Conservation (phyloP, 2,113 vertebrate genomes). For the Thunnus maccoyii region DNA sequence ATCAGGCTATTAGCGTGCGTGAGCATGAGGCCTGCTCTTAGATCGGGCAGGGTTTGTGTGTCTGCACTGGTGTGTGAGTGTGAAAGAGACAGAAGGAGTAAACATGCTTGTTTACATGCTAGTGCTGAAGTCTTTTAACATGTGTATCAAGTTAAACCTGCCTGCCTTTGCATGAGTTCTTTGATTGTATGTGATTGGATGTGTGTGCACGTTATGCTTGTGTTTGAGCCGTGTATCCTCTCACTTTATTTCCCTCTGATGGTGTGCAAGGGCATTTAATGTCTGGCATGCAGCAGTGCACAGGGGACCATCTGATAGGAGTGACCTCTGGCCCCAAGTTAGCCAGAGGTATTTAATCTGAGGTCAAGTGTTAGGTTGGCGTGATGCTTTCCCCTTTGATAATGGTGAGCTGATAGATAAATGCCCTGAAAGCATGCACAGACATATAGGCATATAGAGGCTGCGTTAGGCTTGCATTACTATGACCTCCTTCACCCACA, state of each 20-base stretch:
- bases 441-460: slow-evolving; percentile 41
- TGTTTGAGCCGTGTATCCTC: slow-evolving; percentile 50
- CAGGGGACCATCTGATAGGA: slow-evolving; percentile 60
- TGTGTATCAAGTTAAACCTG: slow-evolving; percentile 27
- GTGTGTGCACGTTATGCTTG: slow-evolving; percentile 20
- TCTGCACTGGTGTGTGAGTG: slow-evolving; percentile 37
- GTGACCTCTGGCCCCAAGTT: slow-evolving; percentile 44
- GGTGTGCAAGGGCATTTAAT: slow-evolving; percentile 58
- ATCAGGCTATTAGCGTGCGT: slow-evolving; percentile 61
- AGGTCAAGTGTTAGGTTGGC: slow-evolving; percentile 65
- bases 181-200: slow-evolving; percentile 9
- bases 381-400: slow-evolving; percentile 51
- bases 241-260: slow-evolving; percentile 59
- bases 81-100: slow-evolving; percentile 9
- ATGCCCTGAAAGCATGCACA: slow-evolving; percentile 56
- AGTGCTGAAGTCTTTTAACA: slow-evolving; percentile 23
- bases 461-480: slow-evolving; percentile 18
- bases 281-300: slow-evolving; percentile 60
- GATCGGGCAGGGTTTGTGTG: slow-evolving; percentile 56
- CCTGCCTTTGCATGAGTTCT: slow-evolving; percentile 41
- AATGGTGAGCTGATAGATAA: slow-evolving; percentile 69
- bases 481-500: slow-evolving; percentile 26
- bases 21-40: slow-evolving; percentile 60
- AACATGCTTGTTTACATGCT: slow-evolving; percentile 41
- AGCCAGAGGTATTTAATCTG: slow-evolving; percentile 64